These are phyloP conservation scores for Actinostola sp. DNA, from an alignment of 92 coral and sea anemone species.

Conservation along the genomic window DNA sequence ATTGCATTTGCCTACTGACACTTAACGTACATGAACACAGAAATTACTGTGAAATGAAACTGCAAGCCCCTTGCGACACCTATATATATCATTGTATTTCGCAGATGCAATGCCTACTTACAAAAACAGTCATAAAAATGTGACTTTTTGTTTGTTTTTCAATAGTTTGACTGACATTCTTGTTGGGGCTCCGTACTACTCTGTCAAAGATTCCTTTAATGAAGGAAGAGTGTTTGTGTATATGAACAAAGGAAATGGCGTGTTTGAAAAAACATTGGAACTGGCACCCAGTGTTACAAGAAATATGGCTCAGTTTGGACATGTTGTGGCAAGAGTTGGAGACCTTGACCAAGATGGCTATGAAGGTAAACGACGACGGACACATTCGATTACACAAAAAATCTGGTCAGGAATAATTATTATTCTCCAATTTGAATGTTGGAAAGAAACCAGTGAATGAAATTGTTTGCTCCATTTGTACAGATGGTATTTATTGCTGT, in stretches of 20 bases:
- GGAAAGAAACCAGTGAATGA: too few species aligned
- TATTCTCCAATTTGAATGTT: too few species aligned
- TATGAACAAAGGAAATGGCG: conserved; percentile 66
- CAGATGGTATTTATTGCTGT: too few species aligned
- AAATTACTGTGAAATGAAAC: too few species aligned
- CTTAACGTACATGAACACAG: too few species aligned
- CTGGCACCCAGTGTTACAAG: conserved; percentile 13
- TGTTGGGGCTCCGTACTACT: conserved; percentile 84
- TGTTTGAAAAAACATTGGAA: conserved; percentile 17
- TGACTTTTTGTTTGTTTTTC: not conserved
- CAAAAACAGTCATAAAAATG: not conserved
- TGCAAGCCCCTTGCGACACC: too few species aligned
- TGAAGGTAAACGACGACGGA: conserved; percentile 55
- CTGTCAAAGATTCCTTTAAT: conserved; percentile 56
- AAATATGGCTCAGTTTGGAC: conserved; percentile 85
- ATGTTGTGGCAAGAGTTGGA: conserved; percentile 76
- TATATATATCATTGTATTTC: too few species aligned
- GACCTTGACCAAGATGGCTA: conserved; percentile 85
- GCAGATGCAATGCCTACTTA: too few species aligned
- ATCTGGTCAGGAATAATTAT: not conserved
- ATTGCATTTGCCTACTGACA: too few species aligned
- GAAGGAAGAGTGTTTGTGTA: conserved; percentile 84
- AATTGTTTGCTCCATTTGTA: too few species aligned
- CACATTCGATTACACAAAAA: not conserved
- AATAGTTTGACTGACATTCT: conserved; percentile 58